A percentile compares a stretch with the other conserved stretches of the same genome.
Evolutionary conservation across 2,888 invertebrate genomes (phyloP).

Genomic region (Pseudococcus jackbeardsleyi): DNA sequence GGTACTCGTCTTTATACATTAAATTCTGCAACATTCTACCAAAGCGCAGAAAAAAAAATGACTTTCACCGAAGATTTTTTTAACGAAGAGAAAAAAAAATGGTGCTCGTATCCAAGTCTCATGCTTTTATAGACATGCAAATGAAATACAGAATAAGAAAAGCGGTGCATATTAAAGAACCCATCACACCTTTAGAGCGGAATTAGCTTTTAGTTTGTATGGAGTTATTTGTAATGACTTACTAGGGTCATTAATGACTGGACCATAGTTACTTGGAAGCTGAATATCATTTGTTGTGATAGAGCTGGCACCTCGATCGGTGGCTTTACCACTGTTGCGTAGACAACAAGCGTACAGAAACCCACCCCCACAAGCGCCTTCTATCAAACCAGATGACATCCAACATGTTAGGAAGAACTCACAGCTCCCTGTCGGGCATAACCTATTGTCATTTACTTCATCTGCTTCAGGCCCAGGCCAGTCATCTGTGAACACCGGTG

Average conservation of each 20-base stretch:
- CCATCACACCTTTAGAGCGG: slow-evolving; percentile 9
- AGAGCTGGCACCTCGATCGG: slow-evolving; percentile 67
- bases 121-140: slow-evolving; percentile 44
- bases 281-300: slow-evolving; percentile 68
- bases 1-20: background rate
- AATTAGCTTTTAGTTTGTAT: slow-evolving; percentile 57
- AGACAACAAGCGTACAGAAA: slow-evolving; percentile 90
- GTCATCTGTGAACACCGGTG: slow-evolving; percentile 67
- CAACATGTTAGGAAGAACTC: slow-evolving; percentile 94
- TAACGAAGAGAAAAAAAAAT: background rate
- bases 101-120: background rate
- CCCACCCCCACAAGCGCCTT: slow-evolving; percentile 84
- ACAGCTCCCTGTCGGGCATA: slow-evolving; percentile 76
- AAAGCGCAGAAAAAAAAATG: background rate
- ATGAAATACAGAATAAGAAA: slow-evolving; percentile 17
- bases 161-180: slow-evolving; percentile 51
- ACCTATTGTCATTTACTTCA: slow-evolving; percentile 66
- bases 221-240: slow-evolving; percentile 71
- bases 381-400: slow-evolving; percentile 89
- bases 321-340: slow-evolving; percentile 72
- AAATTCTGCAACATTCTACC: slow-evolving; percentile 40
- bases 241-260: slow-evolving; percentile 84
- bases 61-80: slow-evolving; percentile 14
- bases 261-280: slow-evolving; percentile 77
- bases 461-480: slow-evolving; percentile 66